Conservation (phyloP, 2,113 vertebrate species). For the Odontophorus gujanensis region DNA sequence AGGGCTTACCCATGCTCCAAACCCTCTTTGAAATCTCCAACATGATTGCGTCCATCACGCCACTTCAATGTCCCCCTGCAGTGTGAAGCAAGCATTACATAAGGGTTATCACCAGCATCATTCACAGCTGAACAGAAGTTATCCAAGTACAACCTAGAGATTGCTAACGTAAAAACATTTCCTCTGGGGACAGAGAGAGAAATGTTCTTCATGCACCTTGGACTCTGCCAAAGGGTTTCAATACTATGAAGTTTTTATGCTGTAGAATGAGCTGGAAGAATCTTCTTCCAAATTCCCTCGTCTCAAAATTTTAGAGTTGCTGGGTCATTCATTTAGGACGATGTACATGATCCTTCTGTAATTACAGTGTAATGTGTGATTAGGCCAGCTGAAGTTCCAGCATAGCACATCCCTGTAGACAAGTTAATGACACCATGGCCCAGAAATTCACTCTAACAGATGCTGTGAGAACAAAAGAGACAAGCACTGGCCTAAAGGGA, state of each 20-base stretch:
- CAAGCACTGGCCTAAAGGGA: background rate
- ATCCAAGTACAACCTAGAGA: too few species aligned
- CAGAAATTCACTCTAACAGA: background rate
- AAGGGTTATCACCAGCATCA: fast-evolving
- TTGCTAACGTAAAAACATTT: background rate
- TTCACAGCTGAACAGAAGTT: background rate
- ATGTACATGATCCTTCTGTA: background rate
- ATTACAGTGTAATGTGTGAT: background rate
- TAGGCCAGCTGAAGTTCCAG: background rate
- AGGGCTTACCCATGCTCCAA: slow-evolving; percentile 80
- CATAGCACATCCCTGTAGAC: background rate
- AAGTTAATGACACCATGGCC: background rate
- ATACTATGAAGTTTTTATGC: background rate
- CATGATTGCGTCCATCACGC: slow-evolving; percentile 73
- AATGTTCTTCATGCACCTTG: background rate
- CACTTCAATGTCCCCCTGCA: slow-evolving; percentile 81
- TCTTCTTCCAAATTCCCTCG: background rate
- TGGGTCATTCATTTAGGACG: background rate
- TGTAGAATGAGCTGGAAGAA: background rate
- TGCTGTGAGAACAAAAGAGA: background rate
- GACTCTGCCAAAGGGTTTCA: background rate
- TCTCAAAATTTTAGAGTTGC: background rate
- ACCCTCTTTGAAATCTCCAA: slow-evolving; percentile 77
- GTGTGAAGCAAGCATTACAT: background rate
- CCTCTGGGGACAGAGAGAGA: fast-evolving